A percentile compares a stretch with the other conserved stretches of the same genome.
These are phyloP conservation scores for Anoura caudifer DNA, from an alignment of 2,113 vertebrate species.

Conservation along the genomic window DNA sequence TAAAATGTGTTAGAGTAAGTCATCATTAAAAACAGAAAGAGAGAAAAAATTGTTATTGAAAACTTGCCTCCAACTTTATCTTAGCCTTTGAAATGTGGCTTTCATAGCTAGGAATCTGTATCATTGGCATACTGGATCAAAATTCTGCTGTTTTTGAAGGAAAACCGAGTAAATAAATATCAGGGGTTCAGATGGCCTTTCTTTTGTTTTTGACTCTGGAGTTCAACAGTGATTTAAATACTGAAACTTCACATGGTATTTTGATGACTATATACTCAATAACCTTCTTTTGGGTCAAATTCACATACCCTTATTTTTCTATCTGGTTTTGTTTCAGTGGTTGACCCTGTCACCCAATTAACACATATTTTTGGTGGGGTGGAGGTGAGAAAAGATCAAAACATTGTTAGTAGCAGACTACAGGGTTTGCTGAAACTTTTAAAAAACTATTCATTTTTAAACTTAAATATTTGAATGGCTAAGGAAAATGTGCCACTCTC, in stretches of 20 bases:
- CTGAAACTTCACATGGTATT: neutral
- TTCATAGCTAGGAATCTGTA: neutral
- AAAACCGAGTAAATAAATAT: neutral
- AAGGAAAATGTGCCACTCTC: neutral
- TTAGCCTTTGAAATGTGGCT: neutral
- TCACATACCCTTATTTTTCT: neutral
- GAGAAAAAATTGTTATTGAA: neutral
- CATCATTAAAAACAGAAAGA: neutral
- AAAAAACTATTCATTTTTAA: neutral
- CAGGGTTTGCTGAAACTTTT: neutral
- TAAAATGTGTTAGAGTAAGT: neutral
- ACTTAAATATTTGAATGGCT: neutral
- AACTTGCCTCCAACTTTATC: neutral
- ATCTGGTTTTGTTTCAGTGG: conserved; percentile 14
- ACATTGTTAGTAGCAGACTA: neutral
- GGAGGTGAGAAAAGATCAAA: conserved; percentile 48
- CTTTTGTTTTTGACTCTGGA: neutral
- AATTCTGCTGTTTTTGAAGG: neutral
- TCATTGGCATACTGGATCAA: neutral
- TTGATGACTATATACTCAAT: neutral
- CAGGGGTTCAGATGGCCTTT: neutral
- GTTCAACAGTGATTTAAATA: conserved; percentile 30
- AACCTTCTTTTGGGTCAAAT: neutral
- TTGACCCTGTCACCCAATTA: conserved; percentile 27
- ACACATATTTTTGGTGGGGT: neutral